A percentile compares a stretch with the other conserved stretches of the same genome.
These are phyloP conservation scores for Rhingia rostrata DNA, from an alignment of 2,888 invertebrate species.

Conservation along the genomic window DNA sequence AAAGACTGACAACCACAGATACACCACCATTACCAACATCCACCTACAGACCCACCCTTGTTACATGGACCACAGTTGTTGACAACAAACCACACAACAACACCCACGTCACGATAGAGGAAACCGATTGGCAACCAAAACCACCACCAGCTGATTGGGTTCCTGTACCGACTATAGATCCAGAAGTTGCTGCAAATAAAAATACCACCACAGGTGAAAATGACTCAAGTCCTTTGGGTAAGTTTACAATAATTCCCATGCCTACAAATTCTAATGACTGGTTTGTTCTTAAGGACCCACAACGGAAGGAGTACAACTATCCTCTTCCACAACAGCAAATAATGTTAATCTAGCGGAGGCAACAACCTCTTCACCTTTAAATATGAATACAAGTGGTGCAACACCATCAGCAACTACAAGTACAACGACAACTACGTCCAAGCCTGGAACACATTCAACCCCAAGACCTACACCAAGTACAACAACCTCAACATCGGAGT, in stretches of 20 bases:
- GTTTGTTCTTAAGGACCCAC: slow-evolving; percentile 16
- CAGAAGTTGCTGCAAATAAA: slow-evolving; percentile 76
- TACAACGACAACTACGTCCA: slow-evolving; percentile 38
- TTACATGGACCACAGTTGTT: slow-evolving; percentile 85
- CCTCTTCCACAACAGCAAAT: slow-evolving; percentile 76
- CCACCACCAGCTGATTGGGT: slow-evolving; percentile 80
- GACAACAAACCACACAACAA: slow-evolving; percentile 78
- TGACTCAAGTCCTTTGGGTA: slow-evolving; percentile 25
- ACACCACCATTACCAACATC: slow-evolving; percentile 76
- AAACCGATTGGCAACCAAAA: slow-evolving; percentile 81
- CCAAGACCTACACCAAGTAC: slow-evolving; percentile 3
- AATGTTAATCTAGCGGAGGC: slow-evolving; percentile 72
- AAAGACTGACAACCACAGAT: slow-evolving; percentile 75
- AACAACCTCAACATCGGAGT: slow-evolving; percentile 26
- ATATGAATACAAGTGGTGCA: slow-evolving; percentile 37
- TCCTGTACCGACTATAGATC: slow-evolving; percentile 79
- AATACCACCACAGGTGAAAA: slow-evolving; percentile 76
- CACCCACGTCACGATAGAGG: slow-evolving; percentile 77
- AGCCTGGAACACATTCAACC: slow-evolving; percentile 10
- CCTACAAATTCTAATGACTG: not conserved
- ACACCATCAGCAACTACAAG: slow-evolving; percentile 56
- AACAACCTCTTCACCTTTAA: slow-evolving; percentile 19
- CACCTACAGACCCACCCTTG: slow-evolving; percentile 82
- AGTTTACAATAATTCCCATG: not conserved
- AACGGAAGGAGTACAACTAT: slow-evolving; percentile 62